Evolutionary conservation across 2,113 vertebrate genomes (phyloP).

Genomic region (Xyliphius kryptos): DNA sequence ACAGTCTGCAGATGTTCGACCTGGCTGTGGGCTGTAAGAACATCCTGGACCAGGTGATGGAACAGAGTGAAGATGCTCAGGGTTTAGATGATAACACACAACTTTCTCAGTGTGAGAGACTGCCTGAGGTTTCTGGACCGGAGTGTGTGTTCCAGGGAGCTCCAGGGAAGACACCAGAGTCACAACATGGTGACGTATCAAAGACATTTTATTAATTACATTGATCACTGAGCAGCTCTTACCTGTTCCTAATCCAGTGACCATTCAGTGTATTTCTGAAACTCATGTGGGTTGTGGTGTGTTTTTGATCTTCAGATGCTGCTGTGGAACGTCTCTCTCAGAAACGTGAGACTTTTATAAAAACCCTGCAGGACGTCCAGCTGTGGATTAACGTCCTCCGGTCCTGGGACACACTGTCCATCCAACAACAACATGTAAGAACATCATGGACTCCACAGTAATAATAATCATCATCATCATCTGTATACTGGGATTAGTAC

Average conservation of each 20-base stretch:
- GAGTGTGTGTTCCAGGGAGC: neutral
- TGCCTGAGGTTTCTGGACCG: neutral
- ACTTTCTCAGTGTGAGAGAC: too few relatives aligned
- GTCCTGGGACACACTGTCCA: conserved; percentile 55
- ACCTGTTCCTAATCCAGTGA: too few relatives aligned
- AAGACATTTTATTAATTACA: too few relatives aligned
- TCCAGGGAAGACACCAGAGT: too few relatives aligned
- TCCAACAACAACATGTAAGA: conserved; percentile 60
- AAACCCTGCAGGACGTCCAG: conserved; percentile 52
- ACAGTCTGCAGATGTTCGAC: conserved; percentile 87
- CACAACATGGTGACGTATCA: too few relatives aligned
- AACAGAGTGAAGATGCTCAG: conserved; percentile 22
- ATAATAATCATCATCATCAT: too few relatives aligned
- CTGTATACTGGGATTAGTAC: too few relatives aligned
- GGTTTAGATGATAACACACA: too few relatives aligned
- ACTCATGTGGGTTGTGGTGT: too few relatives aligned
- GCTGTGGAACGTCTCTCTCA: conserved; percentile 62
- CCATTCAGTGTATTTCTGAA: too few relatives aligned
- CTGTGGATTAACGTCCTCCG: conserved; percentile 56
- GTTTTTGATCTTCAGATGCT: conserved; percentile 9
- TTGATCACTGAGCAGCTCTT: too few relatives aligned
- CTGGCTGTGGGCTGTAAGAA: conserved; percentile 80
- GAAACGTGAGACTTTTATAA: conserved; percentile 57
- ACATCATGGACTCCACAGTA: neutral
- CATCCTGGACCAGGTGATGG: conserved; percentile 72